These are phyloP conservation scores for Rhopilema esculentum DNA, from an alignment of 30 jellyfish, hydroid and myxozoan species.

Conservation along the genomic window DNA sequence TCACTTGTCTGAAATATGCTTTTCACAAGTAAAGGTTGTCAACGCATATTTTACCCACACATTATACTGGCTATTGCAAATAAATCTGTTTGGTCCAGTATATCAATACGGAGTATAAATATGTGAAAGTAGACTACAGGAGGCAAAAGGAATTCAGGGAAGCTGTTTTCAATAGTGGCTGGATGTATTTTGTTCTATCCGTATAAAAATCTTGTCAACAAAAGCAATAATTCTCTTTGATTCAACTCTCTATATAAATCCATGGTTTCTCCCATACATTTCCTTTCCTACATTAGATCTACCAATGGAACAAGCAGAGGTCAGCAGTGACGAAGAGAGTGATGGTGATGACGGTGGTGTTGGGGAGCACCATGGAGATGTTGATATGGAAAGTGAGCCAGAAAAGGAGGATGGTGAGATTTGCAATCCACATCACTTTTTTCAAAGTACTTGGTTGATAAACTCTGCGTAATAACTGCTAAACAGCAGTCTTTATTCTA, in stretches of 20 bases:
- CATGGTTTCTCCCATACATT: neutral
- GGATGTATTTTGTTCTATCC: neutral
- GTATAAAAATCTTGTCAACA: neutral
- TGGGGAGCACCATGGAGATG: neutral
- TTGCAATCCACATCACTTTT: neutral
- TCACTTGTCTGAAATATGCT: neutral
- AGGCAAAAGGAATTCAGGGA: neutral
- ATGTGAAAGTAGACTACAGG: neutral
- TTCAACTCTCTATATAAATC: neutral
- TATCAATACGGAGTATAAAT: neutral
- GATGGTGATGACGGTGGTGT: conserved; percentile 16
- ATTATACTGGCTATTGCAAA: neutral
- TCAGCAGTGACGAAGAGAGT: conserved; percentile 2
- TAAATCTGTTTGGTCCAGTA: neutral
- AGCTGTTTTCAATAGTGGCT: neutral
- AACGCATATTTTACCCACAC: neutral
- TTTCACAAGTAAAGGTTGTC: neutral
- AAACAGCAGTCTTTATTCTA: neutral
- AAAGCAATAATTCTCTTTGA: neutral
- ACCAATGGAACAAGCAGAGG: neutral
- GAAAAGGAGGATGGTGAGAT: conserved; percentile 6
- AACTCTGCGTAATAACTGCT: neutral
- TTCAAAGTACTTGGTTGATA: neutral
- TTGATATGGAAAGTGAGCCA: neutral
- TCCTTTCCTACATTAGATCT: conserved; percentile 10